Evolutionary conservation across 1,140 invertebrate genomes (phyloP).

Genomic region (Matsumurasca onukii): DNA sequence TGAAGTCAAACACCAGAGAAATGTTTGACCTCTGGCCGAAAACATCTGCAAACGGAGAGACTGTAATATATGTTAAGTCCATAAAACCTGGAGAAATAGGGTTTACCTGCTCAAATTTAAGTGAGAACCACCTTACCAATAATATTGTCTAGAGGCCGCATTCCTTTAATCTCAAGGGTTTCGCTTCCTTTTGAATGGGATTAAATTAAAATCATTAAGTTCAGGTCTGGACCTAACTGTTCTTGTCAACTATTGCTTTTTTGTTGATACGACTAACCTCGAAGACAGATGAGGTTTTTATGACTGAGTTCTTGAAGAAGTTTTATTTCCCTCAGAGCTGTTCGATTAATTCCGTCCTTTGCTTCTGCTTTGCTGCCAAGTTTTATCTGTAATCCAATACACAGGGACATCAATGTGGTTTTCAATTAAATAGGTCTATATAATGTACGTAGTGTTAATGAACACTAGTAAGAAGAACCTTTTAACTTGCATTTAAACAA

Average conservation of each 20-base stretch:
- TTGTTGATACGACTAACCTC: conserved; percentile 57
- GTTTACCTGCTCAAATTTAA: too few relatives aligned
- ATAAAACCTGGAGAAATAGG: too few relatives aligned
- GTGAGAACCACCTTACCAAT: too few relatives aligned
- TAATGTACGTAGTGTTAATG: not conserved
- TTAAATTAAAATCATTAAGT: too few relatives aligned
- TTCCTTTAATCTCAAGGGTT: too few relatives aligned
- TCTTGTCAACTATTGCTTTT: too few relatives aligned
- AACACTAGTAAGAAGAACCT: not conserved
- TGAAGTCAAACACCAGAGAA: conserved; percentile 99
- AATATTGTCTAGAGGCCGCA: too few relatives aligned
- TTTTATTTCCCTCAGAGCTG: conserved; percentile 98
- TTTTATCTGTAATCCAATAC: conserved; percentile 77
- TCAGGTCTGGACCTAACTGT: too few relatives aligned
- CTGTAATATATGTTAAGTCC: too few relatives aligned
- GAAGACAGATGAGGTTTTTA: conserved; percentile 89
- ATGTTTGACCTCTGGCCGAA: conserved; percentile 98
- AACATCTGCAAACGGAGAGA: too few relatives aligned
- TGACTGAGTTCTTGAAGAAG: conserved; percentile 94
- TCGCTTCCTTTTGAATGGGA: too few relatives aligned
- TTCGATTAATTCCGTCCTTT: conserved; percentile 97
- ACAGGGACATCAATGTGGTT: not conserved
- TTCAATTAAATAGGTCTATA: not conserved
- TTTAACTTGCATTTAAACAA: too few relatives aligned
- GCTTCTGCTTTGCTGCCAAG: conserved; percentile 91